Evolutionary conservation across 64 coral and sea anemone species (phyloP), one percentile per base, ranked within the genome.

Genomic region (Dendrophyllia cribrosa): DNA sequence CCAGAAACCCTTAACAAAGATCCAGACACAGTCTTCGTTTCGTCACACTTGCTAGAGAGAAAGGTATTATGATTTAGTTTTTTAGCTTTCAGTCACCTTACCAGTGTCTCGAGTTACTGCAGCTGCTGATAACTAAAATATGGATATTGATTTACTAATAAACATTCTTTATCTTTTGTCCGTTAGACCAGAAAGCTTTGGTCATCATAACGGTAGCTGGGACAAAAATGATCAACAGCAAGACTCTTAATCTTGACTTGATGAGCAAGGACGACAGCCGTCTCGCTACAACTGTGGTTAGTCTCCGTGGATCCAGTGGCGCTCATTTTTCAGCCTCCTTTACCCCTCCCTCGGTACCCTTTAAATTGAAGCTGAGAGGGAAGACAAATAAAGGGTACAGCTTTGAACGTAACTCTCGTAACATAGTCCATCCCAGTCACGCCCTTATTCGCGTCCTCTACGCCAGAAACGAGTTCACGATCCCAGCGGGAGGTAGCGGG

Each of bases 141-240:
- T n/a, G n/a, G n/a, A n/a, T n/a, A n/a, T n/a, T n/a, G n/a, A 34
- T 34, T 34, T 19, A 8, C 9, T 22, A 43, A 47, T 10, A 34
- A 46, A 51, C 16, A 7, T 46, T 1, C 23, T 7, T 53, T 50
- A 15, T 7, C 26, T 72, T 45, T 51, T 59, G 4, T 48, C 23
- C 9, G 17, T 25, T 24, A 76, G 49, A 85, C 5, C 43, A 79
- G 20, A 50, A 55, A 63, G 75, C 88, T 10, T 9, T 46, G 25
- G 88, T 86, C 14, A 78, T 93, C 59, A 72, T 88, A 67, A 93
- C 91, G 8, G 74, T 93, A 19, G 75, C 91, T 43, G 84, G 91
- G 17, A 51, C 34, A 22, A 51, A 88, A 7, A 78, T 46, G 17
- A 78, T 93, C 21, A 75, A 82, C 47, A 16, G 5, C 14, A 87